phyloP scores from a whole-genome alignment of 2,797 vertebrate species.

The Anas bernieri region DNA sequence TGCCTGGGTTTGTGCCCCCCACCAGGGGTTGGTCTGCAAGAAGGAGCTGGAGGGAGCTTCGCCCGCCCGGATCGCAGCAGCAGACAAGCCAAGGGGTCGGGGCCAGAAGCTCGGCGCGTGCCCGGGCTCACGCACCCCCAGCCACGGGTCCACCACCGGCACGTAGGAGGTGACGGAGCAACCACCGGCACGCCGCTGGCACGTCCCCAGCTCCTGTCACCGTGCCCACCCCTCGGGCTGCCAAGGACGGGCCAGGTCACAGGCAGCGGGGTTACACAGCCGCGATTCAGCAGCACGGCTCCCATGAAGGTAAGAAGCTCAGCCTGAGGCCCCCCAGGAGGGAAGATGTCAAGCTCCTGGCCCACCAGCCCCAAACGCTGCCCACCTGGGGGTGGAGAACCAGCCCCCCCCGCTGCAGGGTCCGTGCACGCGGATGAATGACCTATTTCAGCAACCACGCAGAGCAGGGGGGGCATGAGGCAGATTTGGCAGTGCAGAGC shows the following conservation, averaged over 20 bases:
- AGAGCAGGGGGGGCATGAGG: not conserved
- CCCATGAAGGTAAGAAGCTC: accelerated
- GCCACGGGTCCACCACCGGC: accelerated
- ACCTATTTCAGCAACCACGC: not conserved
- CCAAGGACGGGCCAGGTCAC: not conserved
- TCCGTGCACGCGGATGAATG: accelerated
- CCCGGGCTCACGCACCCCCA: accelerated
- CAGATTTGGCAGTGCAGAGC: not conserved
- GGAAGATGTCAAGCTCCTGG: not conserved
- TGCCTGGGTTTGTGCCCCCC: not conserved
- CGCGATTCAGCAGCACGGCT: not conserved
- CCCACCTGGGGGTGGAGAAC: not conserved
- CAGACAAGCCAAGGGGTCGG: not conserved
- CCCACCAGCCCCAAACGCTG: accelerated
- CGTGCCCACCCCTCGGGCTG: not conserved
- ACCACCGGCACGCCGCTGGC: not conserved
- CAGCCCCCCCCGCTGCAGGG: accelerated
- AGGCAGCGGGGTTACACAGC: not conserved
- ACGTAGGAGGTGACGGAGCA: accelerated
- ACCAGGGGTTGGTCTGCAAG: not conserved
- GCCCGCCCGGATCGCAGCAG: accelerated
- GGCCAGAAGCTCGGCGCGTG: accelerated
- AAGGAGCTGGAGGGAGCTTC: not conserved
- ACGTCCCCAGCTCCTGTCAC: not conserved
- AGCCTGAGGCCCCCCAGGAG: not conserved